Percentiles rank a stretch among this genome's conserved stretches.
Conservation (phyloP, 2,113 vertebrate species). For the Sorex araneus region DNA sequence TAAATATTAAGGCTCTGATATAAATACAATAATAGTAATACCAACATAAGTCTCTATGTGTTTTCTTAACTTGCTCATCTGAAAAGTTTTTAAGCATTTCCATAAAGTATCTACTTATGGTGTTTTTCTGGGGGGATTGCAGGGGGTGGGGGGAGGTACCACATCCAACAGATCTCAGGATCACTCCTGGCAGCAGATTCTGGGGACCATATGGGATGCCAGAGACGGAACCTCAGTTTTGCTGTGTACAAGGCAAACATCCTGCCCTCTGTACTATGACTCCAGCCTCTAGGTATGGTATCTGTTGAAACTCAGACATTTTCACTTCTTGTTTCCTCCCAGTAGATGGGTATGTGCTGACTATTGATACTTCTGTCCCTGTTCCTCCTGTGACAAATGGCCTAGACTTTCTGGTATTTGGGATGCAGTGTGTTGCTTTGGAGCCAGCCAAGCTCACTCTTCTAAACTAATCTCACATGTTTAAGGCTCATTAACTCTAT, state of each 20-base stretch:
- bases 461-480: slow-evolving; percentile 72
- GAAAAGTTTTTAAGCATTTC: neutral
- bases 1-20: neutral
- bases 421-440: slow-evolving; percentile 58
- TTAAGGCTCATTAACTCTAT: slow-evolving; percentile 83
- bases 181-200: no score
- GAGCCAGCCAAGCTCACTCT: slow-evolving; percentile 54
- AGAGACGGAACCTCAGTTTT: no score
- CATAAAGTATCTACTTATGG: neutral
- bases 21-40: slow-evolving; percentile 10
- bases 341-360: no score
- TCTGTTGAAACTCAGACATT: neutral
- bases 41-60: neutral
- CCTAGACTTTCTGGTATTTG: slow-evolving; percentile 21
- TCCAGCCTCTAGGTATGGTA: neutral
- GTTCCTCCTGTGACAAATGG: neutral
- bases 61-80: neutral
- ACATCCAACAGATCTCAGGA: no score
- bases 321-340: neutral
- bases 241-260: no score
- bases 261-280: no score
- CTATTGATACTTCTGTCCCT: neutral
- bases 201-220: no score
- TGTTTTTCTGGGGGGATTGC: no score
- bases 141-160: no score